Evolutionary conservation across 1,140 invertebrate species (phyloP), one percentile per base, ranked within the genome.

Genomic region (Trigoniulus corallinus): DNA sequence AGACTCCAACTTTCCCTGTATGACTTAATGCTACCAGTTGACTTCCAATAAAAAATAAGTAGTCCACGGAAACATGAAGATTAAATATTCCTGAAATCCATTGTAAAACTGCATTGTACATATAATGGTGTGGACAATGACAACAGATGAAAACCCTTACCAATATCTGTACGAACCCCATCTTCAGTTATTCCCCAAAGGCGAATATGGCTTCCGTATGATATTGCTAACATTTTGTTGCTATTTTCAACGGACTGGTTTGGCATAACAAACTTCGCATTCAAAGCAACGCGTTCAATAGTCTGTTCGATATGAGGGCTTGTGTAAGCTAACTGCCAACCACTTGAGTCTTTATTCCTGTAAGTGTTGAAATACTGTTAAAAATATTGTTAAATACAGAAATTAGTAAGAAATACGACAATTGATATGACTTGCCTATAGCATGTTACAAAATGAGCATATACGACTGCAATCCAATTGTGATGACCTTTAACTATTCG

Each of bases 391-490:
- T 29, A 18, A 40, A 51, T 26, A 22, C 27, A 53, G 1, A 18
- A 34, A 52, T 40, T 15, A 24, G 1, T 49, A 13, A 44, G 50
- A 37, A 50, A 1, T 24, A 52, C 18, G 18, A 34, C 12, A 40
- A 25, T 25, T 50, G 20, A n/a, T 23, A 52, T 53, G 40, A 53
- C 56, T 66, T 68, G 86, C 83, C 84, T 82, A 67, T 93, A 97
- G 63, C 89, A 93, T 50, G 85, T 84, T 13, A 96, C 84, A 71
- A 91, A 93, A 71, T 97, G 88, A 44, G 87, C 82, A 67, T 95
- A 97, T 12, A 88, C 91, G 26, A 94, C 89, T 51, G 85, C 88
- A 56, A 98, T 91, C 86, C 89, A 96, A 65, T 96, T 96, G 64
- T 96, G 89, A 72, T 98, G 92, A 15, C 92, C 92, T 67, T 89